A percentile compares a stretch with the other conserved stretches of the same genome.
Evolutionary conservation across 2,113 vertebrate species (phyloP).

Genomic region (Lepidothrix coronata): DNA sequence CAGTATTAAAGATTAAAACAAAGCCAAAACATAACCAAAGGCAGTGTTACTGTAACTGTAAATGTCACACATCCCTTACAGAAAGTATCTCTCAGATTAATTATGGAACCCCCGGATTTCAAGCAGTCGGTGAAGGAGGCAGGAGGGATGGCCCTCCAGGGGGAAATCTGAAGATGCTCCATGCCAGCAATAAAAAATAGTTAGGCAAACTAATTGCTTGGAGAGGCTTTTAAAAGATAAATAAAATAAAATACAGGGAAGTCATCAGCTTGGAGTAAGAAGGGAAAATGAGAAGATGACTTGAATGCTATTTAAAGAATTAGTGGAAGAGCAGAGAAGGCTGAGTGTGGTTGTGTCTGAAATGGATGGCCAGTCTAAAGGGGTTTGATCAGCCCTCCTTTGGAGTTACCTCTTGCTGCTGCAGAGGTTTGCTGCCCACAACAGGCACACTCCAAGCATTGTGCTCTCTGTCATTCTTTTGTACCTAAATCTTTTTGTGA

Average conservation of each 20-base stretch:
- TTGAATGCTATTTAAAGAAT: neutral
- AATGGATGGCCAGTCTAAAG: neutral
- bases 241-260: neutral
- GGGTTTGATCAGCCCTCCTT: neutral
- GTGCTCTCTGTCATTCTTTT: neutral
- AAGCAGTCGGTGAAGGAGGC: neutral
- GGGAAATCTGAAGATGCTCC: neutral
- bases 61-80: constrained; percentile 40
- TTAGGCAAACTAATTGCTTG: constrained; percentile 9
- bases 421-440: neutral
- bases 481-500: neutral
- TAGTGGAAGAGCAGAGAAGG: neutral
- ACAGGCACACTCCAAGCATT: neutral
- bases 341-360: neutral
- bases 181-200: neutral
- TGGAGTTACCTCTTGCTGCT: neutral
- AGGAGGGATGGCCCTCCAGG: neutral
- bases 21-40: constrained; percentile 12
- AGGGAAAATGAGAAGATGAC: neutral
- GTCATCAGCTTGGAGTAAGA: neutral
- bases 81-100: constrained; percentile 31
- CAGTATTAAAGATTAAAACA: constrained; percentile 15
- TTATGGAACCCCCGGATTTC: constrained; percentile 19
- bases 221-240: neutral
- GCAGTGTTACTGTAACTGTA: constrained; percentile 1